phyloP scores from a whole-genome alignment of 1,140 invertebrate species.

The Drosophila sp. region DNA sequence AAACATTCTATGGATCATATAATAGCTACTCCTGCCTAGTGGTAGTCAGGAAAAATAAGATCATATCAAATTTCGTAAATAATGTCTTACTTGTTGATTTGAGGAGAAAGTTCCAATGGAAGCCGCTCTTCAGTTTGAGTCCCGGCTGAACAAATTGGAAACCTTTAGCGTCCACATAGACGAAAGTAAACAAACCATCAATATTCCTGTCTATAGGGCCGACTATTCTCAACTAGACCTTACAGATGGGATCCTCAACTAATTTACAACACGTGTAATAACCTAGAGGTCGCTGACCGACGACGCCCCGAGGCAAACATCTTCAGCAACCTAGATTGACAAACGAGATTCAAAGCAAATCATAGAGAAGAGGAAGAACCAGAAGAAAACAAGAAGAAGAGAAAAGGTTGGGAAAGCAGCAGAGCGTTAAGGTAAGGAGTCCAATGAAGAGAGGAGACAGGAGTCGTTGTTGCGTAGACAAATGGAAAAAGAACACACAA shows the following conservation, averaged over 20 bases:
- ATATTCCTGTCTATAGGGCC: slow-evolving; percentile 47
- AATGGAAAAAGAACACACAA: slow-evolving; percentile 5
- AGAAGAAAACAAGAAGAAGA: slow-evolving; percentile 20
- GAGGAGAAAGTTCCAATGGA: background rate
- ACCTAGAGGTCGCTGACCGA: slow-evolving; percentile 72
- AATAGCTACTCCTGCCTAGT: background rate
- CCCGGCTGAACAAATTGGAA: slow-evolving; percentile 32
- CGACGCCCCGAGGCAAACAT: slow-evolving; percentile 63
- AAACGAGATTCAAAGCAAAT: slow-evolving; percentile 79
- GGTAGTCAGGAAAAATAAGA: background rate
- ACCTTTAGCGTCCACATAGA: slow-evolving; percentile 17
- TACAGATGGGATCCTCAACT: slow-evolving; percentile 65
- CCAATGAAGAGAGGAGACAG: slow-evolving; percentile 33
- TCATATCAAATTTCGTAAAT: background rate
- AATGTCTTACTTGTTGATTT: slow-evolving; percentile 3
- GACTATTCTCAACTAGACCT: background rate
- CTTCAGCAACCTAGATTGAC: slow-evolving; percentile 75
- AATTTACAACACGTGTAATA: slow-evolving; percentile 82
- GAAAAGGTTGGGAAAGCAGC: slow-evolving; percentile 56
- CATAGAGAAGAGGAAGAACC: slow-evolving; percentile 44
- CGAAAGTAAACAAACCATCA: slow-evolving; percentile 66
- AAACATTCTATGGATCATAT: no score
- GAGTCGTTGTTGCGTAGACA: slow-evolving; percentile 6
- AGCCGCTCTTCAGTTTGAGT: background rate
- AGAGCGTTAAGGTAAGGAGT: slow-evolving; percentile 73